A percentile compares a stretch with the other conserved stretches of the same genome.
Evolutionary conservation across 2,113 vertebrate species (phyloP).

Genomic region (Setophaga kirtlandii): DNA sequence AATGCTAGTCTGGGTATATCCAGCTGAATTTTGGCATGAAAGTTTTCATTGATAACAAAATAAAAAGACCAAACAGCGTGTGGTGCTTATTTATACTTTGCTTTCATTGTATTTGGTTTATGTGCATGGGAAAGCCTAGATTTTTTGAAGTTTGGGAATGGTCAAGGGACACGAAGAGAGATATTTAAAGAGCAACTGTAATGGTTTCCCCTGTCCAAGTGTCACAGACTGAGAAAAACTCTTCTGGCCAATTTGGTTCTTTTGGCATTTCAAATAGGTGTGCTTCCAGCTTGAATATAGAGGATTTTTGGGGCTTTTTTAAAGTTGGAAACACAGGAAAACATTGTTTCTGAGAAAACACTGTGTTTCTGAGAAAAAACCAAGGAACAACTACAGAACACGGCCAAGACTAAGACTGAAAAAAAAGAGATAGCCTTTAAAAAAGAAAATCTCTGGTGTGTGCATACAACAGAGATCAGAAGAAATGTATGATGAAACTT

Average conservation of each 20-base stretch:
- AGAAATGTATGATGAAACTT: not conserved
- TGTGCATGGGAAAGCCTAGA: not conserved
- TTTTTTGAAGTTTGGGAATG: not conserved
- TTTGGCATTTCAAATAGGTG: not conserved
- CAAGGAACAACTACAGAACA: not conserved
- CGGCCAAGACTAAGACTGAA: not conserved
- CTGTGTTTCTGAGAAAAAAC: not conserved
- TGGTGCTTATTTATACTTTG: not conserved
- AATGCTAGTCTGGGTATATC: not conserved
- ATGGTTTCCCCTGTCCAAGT: rapidly evolving
- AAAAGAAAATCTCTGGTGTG: not conserved
- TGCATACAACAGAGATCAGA: not conserved
- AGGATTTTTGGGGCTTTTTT: no score
- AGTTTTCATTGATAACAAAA: not conserved
- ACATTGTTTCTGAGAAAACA: not conserved
- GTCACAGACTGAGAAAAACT: not conserved
- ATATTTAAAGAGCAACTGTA: not conserved
- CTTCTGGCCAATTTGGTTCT: not conserved
- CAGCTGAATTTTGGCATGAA: not conserved
- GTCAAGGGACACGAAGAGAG: not conserved
- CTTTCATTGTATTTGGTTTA: not conserved
- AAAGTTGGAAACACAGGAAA: not conserved
- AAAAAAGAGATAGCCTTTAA: not conserved
- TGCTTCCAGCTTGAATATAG: not conserved
- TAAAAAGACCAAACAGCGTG: not conserved